Evolutionary conservation across 2,797 vertebrate species (phyloP).

Genomic region (Pyrocephalus nanus): DNA sequence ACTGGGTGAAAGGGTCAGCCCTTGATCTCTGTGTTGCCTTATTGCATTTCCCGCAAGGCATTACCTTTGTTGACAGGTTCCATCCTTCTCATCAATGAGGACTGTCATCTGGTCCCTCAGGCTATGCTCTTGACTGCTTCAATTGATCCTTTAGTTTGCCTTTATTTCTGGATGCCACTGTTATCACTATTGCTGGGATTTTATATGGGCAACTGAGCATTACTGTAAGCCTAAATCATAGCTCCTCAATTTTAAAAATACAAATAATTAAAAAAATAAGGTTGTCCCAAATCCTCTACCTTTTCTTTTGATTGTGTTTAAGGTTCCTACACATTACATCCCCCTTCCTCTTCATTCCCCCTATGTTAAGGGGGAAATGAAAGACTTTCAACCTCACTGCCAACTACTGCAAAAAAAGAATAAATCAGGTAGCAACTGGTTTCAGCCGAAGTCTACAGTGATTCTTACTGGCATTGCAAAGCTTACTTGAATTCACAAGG

Average conservation of each 20-base stretch:
- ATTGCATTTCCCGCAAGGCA: constrained; percentile 24
- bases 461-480: constrained; percentile 73
- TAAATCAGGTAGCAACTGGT: constrained; percentile 67
- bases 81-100: neutral
- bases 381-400: constrained; percentile 51
- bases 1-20: constrained; percentile 27
- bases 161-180: constrained; percentile 34
- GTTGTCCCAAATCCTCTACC: neutral
- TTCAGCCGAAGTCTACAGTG: constrained; percentile 69
- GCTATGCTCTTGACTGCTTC: constrained; percentile 13
- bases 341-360: neutral
- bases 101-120: constrained; percentile 35
- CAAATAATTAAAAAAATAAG: neutral
- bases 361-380: neutral
- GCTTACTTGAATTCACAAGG: constrained; percentile 77
- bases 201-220: neutral
- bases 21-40: constrained; percentile 12
- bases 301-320: neutral
- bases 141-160: constrained; percentile 35
- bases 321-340: neutral
- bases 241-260: neutral
- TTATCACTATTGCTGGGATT: neutral
- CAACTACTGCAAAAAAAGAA: constrained; percentile 52
- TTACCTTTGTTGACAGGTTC: constrained; percentile 43
- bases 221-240: neutral